Base-by-base conservation (phyloP, 2,888 invertebrate species). In the Spatulosminthurus flaviceps region DNA sequence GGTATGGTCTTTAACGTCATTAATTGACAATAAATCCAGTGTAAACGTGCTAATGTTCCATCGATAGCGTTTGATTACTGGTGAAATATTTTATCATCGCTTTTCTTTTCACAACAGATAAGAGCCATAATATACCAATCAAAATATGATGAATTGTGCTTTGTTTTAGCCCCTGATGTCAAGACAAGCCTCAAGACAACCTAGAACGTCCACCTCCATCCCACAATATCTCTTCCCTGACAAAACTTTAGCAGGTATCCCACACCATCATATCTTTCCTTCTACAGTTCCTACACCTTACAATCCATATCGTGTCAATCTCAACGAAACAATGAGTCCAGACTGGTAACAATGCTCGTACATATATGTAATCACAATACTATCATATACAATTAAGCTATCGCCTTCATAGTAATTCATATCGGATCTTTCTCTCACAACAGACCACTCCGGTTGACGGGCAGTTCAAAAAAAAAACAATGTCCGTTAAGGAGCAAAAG, bases 11-110 rank as follows among this genome's bases (percentile, higher is more conserved):
- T 51, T 51, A 51, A n/a, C 51, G 51, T 51, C 51, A 51, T 51
- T 51, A 51, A 51, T 51, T 51, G 16, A 51, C 51, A n/a, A 51
- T 51, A 51, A 51, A 51, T 51, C 51, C 51, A 51, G 2, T 51
- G 9, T n/a, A 51, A 51, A 51, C 51, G 51, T 51, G 51, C 51
- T 51, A 51, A 51, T 51, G 51, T 16, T 51, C 51, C 2, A 51
- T 51, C 51, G 51, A 51, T 51, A 51, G 51, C 51, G 16, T 51
- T 51, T 51, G 51, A 64, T 64, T 64, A 64, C 26, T 64, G 64
- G 64, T 64, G 64, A 64, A 64, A 64, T 64, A 64, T 64, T 64
- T 64, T 64, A 64, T 64, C 64, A 64, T 13, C 64, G 34, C 51
- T 51, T 51, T n/a, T 51, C 51, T n/a, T 51, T n/a, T 19, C 5